Conservation (phyloP, 2,797 vertebrate genomes). For the Poeciliopsis presidionis region DNA sequence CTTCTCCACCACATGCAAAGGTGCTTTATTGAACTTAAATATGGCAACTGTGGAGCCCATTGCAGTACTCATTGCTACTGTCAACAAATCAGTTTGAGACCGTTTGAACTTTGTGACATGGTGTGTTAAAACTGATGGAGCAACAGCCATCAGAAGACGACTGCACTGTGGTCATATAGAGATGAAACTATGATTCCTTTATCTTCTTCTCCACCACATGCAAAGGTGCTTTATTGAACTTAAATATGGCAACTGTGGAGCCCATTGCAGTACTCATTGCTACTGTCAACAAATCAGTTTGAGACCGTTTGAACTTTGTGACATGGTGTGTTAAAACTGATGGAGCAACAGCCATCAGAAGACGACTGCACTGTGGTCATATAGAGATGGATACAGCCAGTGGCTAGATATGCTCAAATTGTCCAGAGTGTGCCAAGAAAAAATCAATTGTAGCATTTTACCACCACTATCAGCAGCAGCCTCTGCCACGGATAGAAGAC, state of each 20-base stretch:
- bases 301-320: background rate
- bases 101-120: background rate
- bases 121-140: background rate
- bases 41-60: background rate
- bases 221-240: background rate
- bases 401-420: background rate
- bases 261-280: background rate
- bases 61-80: background rate
- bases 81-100: background rate
- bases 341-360: background rate
- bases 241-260: background rate
- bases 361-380: background rate
- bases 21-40: background rate
- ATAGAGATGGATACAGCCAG: background rate
- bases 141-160: background rate
- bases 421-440: background rate
- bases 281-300: background rate
- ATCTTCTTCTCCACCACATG: background rate
- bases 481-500: background rate
- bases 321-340: background rate
- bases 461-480: background rate
- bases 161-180: background rate
- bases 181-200: background rate
- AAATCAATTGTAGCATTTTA: background rate
- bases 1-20: background rate